Conservation (phyloP, 1,140 invertebrate genomes). For the Zaprionus vittiger region DNA sequence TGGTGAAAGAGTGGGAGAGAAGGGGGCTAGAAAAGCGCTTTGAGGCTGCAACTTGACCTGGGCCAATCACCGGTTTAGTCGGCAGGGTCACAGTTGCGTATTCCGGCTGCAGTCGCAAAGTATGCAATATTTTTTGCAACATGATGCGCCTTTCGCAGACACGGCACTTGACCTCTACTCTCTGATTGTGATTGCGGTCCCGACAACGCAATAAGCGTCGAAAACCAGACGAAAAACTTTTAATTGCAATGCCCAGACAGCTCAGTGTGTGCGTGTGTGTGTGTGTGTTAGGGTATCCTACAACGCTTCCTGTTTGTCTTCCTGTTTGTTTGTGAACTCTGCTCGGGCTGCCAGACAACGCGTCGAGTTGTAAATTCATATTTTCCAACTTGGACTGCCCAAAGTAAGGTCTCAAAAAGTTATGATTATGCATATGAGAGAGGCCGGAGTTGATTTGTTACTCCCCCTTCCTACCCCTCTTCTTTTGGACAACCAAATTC, state of each 20-base stretch:
- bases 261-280: not conserved
- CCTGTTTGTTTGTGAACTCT: conserved; percentile 36
- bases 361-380: conserved; percentile 56
- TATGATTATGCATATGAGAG: conserved; percentile 53
- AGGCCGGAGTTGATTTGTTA: conserved; percentile 50
- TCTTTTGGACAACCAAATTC: conserved; percentile 46
- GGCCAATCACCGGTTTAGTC: conserved; percentile 54
- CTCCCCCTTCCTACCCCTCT: conserved; percentile 15
- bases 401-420: conserved; percentile 61
- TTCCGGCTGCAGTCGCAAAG: conserved; percentile 10
- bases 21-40: not conserved
- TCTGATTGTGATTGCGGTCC: conserved; percentile 63
- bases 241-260: conserved; percentile 59
- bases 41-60: conserved; percentile 43
- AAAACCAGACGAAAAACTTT: conserved; percentile 66
- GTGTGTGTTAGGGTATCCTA: conserved; percentile 5
- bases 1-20: conserved; percentile 1
- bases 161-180: conserved; percentile 66
- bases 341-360: conserved; percentile 42
- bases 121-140: conserved; percentile 29
- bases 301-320: conserved; percentile 25
- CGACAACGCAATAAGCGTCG: conserved; percentile 75
- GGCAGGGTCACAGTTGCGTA: conserved; percentile 46
- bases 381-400: conserved; percentile 34
- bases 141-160: conserved; percentile 30